These are phyloP conservation scores for Oikopleura dioica DNA, from an alignment of 23 tunicate genomes.

Conservation along the genomic window DNA sequence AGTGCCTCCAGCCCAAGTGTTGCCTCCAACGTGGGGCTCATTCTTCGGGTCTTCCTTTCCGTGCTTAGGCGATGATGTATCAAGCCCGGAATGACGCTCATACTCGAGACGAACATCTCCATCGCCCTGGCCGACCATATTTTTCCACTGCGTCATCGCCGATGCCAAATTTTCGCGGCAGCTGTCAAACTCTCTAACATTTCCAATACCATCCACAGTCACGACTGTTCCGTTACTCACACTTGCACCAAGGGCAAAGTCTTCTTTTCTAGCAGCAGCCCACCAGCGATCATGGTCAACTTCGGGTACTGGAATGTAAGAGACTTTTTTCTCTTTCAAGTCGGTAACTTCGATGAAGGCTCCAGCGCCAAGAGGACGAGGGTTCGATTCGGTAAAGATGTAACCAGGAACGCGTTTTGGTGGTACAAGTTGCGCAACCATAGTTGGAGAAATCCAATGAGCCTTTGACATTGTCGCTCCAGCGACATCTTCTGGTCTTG, in stretches of 20 bases:
- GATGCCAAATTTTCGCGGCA: conserved; percentile 25
- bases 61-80: conserved; percentile 72
- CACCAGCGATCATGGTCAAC: too few relatives aligned
- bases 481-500: too few relatives aligned
- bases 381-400: too few relatives aligned
- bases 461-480: too few relatives aligned
- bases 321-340: conserved; percentile 30
- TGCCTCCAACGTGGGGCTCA: conserved; percentile 80
- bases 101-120: conserved; percentile 35
- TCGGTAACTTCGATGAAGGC: conserved; percentile 57
- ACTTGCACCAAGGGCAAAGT: conserved; percentile 24
- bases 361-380: conserved; percentile 20
- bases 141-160: conserved; percentile 51
- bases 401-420: too few relatives aligned
- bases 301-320: conserved; percentile 59
- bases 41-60: conserved; percentile 61
- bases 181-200: conserved; percentile 89
- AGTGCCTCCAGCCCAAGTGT: conserved; percentile 95
- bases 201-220: conserved; percentile 51
- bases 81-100: conserved; percentile 58
- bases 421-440: too few relatives aligned
- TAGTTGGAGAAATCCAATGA: too few relatives aligned
- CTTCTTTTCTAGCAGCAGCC: conserved; percentile 37
- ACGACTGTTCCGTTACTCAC: conserved; percentile 23
- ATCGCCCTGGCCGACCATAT: conserved; percentile 51